phyloP scores from a whole-genome alignment of 2,888 invertebrate species.

The Muschampia plurimacula region DNA sequence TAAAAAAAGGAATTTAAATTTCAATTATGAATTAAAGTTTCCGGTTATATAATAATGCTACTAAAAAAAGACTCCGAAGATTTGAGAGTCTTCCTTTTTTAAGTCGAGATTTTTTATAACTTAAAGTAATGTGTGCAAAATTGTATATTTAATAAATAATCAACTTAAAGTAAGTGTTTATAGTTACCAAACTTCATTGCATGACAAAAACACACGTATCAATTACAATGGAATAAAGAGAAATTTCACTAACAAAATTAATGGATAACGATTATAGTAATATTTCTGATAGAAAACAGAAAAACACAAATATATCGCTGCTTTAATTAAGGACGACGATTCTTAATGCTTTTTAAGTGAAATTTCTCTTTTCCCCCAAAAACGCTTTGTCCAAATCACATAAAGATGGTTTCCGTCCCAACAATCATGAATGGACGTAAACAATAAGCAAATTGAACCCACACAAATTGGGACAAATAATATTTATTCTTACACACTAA shows the following conservation, averaged over 20 bases:
- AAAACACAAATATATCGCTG: not conserved
- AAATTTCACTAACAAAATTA: not conserved
- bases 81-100: too few relatives aligned
- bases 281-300: too few relatives aligned
- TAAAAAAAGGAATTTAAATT: too few relatives aligned
- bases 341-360: not conserved
- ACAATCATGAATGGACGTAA: conserved; percentile 10
- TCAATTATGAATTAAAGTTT: too few relatives aligned
- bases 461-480: not conserved
- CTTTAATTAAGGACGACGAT: not conserved
- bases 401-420: conserved; percentile 7
- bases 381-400: conserved; percentile 9
- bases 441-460: conserved; percentile 17
- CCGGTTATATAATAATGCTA: too few relatives aligned
- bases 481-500: not conserved
- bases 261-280: not conserved
- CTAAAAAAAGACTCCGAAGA: too few relatives aligned
- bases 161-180: too few relatives aligned
- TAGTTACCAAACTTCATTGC: not conserved
- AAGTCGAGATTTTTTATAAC: too few relatives aligned
- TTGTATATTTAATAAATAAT: too few relatives aligned
- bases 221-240: not conserved
- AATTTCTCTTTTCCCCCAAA: not conserved
- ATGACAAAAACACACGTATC: not conserved
- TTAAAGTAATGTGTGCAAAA: too few relatives aligned